These are phyloP conservation scores for Tachina lurida DNA, from an alignment of 2,888 invertebrate genomes.

Conservation along the genomic window DNA sequence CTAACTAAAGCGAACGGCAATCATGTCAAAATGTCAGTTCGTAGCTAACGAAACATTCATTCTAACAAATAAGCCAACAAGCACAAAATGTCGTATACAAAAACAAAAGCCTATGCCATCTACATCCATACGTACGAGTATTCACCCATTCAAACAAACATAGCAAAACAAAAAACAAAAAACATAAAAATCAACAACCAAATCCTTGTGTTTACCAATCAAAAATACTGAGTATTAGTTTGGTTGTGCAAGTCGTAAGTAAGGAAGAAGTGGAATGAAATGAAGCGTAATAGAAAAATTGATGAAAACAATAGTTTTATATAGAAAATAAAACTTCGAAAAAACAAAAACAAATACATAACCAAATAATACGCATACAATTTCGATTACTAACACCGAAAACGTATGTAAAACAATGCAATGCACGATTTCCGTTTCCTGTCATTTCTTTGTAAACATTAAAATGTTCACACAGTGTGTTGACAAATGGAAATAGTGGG, in stretches of 20 bases:
- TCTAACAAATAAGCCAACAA: slow-evolving; percentile 15
- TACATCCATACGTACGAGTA: background rate
- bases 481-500: background rate
- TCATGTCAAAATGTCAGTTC: slow-evolving; percentile 64
- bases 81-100: slow-evolving; percentile 20
- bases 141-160: slow-evolving; percentile 10
- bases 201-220: slow-evolving; percentile 61
- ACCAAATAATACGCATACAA: slow-evolving; percentile 58
- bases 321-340: slow-evolving; percentile 37
- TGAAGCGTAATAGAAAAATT: slow-evolving; percentile 63
- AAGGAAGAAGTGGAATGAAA: slow-evolving; percentile 35
- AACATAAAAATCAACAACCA: slow-evolving; percentile 23
- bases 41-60: slow-evolving; percentile 30
- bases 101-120: slow-evolving; percentile 63
- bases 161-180: background rate
- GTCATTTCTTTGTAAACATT: slow-evolving; percentile 55
- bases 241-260: slow-evolving; percentile 14
- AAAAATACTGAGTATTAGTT: background rate
- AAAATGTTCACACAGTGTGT: slow-evolving; percentile 26
- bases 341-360: background rate
- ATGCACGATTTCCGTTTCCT: slow-evolving; percentile 69
- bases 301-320: slow-evolving; percentile 68
- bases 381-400: slow-evolving; percentile 67
- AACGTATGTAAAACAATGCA: slow-evolving; percentile 70
- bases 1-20: slow-evolving; percentile 56